Evolutionary conservation across 2,888 invertebrate species (phyloP).

Genomic region (Cyclophora albipunctata): DNA sequence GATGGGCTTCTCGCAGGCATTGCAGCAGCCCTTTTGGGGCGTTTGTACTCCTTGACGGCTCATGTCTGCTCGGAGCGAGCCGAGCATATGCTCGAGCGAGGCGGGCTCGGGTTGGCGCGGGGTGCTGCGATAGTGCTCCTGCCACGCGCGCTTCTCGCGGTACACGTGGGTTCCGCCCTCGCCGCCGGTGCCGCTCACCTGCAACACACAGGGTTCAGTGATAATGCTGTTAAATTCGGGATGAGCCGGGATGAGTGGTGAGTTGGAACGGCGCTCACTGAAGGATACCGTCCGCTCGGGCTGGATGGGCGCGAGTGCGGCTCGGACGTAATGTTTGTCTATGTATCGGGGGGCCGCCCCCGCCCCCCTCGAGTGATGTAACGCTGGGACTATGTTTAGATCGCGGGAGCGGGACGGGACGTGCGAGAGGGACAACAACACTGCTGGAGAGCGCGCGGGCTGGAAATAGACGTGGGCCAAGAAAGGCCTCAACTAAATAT

Average conservation of each 20-base stretch:
- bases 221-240: background rate
- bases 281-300: conserved; percentile 51
- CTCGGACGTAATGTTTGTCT: conserved; percentile 69
- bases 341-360: conserved; percentile 43
- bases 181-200: conserved; percentile 62
- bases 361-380: conserved; percentile 73
- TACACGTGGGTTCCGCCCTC: conserved; percentile 77
- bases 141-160: conserved; percentile 76
- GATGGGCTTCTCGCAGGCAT: conserved; percentile 98
- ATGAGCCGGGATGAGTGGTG: conserved; percentile 19
- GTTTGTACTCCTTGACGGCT: conserved; percentile 98
- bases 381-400: conserved; percentile 67
- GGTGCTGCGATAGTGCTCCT: conserved; percentile 72
- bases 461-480: conserved; percentile 77
- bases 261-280: conserved; percentile 49
- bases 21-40: conserved; percentile 99
- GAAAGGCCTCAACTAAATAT: conserved; percentile 77
- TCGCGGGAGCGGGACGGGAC: conserved; percentile 23
- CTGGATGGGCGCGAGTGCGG: conserved; percentile 63
- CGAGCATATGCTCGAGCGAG: conserved; percentile 88
- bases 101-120: conserved; percentile 74
- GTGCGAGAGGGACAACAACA: conserved; percentile 42
- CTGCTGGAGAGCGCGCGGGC: conserved; percentile 58
- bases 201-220: conserved; percentile 9
- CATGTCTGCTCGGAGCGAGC: conserved; percentile 96